phyloP scores from a whole-genome alignment of 1,140 invertebrate genomes.

The Samia ricini region DNA sequence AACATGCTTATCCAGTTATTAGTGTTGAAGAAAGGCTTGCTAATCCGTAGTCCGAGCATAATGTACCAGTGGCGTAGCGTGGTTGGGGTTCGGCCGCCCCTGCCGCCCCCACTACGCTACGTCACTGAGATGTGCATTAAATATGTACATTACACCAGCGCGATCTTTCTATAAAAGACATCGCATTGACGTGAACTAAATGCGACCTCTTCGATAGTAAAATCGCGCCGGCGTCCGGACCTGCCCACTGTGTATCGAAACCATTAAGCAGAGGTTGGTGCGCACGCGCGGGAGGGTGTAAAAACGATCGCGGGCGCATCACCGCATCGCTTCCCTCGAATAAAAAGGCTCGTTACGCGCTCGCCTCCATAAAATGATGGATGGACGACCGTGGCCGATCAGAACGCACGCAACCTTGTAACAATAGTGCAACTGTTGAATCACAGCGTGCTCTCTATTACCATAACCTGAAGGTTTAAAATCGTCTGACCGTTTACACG shows the following conservation, averaged over 20 bases:
- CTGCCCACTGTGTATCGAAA: too few relatives aligned
- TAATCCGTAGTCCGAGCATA: too few relatives aligned
- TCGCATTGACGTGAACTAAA: too few relatives aligned
- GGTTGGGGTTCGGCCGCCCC: too few relatives aligned
- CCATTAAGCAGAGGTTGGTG: constrained; percentile 11
- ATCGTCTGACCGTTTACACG: constrained; percentile 15
- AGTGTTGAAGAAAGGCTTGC: too few relatives aligned
- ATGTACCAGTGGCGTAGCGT: too few relatives aligned
- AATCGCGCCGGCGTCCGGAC: too few relatives aligned
- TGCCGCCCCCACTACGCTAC: too few relatives aligned
- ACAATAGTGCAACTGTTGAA: neutral
- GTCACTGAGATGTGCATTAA: too few relatives aligned
- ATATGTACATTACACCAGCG: too few relatives aligned
- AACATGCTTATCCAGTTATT: too few relatives aligned
- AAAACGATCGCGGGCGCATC: constrained; percentile 53
- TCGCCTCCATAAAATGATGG: constrained; percentile 57
- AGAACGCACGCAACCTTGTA: constrained; percentile 23
- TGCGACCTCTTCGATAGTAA: neutral
- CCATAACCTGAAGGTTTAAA: constrained; percentile 27
- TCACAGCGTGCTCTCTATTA: constrained; percentile 20
- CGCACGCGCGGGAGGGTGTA: constrained; percentile 42
- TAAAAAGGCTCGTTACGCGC: constrained; percentile 70
- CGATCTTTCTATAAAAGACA: constrained; percentile 62
- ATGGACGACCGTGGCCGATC: constrained; percentile 64
- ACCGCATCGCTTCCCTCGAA: constrained; percentile 43